Evolutionary conservation across 1,140 invertebrate genomes (phyloP).

Genomic region (Trichonephila clavata): DNA sequence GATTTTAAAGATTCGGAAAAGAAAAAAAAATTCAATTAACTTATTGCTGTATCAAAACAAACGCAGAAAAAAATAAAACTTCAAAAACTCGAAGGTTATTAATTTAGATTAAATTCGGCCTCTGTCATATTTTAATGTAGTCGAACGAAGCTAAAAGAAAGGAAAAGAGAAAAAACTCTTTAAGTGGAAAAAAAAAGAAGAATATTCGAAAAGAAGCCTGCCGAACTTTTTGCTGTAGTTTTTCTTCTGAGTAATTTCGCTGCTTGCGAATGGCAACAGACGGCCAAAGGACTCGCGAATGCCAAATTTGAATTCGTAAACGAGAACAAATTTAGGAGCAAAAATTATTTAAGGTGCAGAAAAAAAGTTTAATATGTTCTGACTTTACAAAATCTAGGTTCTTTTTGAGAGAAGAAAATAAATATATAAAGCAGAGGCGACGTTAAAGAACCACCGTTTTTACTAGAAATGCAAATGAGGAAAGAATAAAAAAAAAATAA

Average conservation of each 20-base stretch:
- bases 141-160: background rate
- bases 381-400: constrained; percentile 26
- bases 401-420: constrained; percentile 20
- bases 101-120: constrained; percentile 35
- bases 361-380: constrained; percentile 14
- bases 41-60: background rate
- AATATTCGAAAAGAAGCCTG: constrained; percentile 33
- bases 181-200: background rate
- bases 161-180: background rate
- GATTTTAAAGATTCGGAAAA: background rate
- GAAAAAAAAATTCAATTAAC: background rate
- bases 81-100: constrained; percentile 15
- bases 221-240: background rate
- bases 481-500: background rate
- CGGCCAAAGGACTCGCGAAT: background rate
- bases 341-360: constrained; percentile 27
- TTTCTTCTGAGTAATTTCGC: background rate
- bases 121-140: constrained; percentile 5
- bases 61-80: background rate
- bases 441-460: constrained; percentile 22
- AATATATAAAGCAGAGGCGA: constrained; percentile 13
- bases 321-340: constrained; percentile 38
- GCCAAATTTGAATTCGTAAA: constrained; percentile 22
- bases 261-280: constrained; percentile 29
- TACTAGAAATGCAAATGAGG: constrained; percentile 16